These are phyloP conservation scores for Psettodes erumei DNA, from an alignment of 2,113 vertebrate species.

Conservation along the genomic window DNA sequence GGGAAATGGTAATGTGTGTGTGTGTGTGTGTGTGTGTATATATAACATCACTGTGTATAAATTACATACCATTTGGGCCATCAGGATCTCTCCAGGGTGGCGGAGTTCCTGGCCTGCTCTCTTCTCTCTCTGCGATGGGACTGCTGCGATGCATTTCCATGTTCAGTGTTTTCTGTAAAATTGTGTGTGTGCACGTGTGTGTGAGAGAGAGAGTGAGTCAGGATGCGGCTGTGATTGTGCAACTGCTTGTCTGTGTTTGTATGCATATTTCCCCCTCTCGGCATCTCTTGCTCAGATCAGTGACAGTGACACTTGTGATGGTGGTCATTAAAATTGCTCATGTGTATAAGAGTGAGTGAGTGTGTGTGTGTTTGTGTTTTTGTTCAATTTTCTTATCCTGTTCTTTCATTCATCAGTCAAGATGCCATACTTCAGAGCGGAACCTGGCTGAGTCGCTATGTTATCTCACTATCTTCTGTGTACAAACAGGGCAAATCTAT, in stretches of 20 bases:
- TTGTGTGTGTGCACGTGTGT: constrained; percentile 28
- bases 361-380: constrained; percentile 18
- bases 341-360: constrained; percentile 24
- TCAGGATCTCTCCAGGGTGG: constrained; percentile 30
- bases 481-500: constrained; percentile 28
- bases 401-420: constrained; percentile 72
- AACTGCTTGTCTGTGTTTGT: constrained; percentile 1
- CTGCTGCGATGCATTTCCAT: constrained; percentile 34
- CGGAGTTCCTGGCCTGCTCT: constrained; percentile 30
- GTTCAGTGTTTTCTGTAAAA: too few species aligned
- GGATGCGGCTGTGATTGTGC: not conserved
- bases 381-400: constrained; percentile 77
- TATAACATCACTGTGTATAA: constrained; percentile 41
- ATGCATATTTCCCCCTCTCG: constrained; percentile 27
- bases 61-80: constrained; percentile 18
- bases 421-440: constrained; percentile 39
- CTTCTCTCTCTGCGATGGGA: constrained; percentile 32
- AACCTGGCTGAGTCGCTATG: constrained; percentile 20
- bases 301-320: constrained; percentile 81
- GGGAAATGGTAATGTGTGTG: constrained; percentile 26
- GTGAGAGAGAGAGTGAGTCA: not conserved
- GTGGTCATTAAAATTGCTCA: constrained; percentile 88
- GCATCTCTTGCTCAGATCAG: constrained; percentile 74
- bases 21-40: constrained; percentile 9
- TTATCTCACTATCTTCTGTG: constrained; percentile 17